A percentile compares a stretch with the other conserved stretches of the same genome.
phyloP scores from a whole-genome alignment of 1,140 invertebrate genomes.

The Parapsyche elsis region DNA sequence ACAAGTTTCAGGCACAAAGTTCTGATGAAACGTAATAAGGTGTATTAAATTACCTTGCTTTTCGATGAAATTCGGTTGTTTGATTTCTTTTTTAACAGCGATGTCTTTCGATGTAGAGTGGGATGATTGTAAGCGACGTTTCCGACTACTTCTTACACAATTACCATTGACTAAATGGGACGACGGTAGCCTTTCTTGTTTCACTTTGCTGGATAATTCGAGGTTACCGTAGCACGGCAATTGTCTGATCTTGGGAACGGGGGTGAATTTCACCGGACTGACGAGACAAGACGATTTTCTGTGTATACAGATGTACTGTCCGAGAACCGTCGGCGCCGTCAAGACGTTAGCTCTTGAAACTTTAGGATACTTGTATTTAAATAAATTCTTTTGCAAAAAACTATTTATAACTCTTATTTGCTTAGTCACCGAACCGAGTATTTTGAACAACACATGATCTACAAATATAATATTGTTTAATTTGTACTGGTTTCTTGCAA shows the following conservation, averaged over 20 bases:
- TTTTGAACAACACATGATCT: conserved; percentile 51
- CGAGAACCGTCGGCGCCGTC: conserved; percentile 58
- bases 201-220: conserved; percentile 63
- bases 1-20: no score
- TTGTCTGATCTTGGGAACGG: conserved; percentile 60
- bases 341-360: conserved; percentile 64
- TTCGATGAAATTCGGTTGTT: neutral
- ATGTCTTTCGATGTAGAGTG: conserved; percentile 15
- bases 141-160: conserved; percentile 35
- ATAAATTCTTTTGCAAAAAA: conserved; percentile 62
- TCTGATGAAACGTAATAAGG: no score
- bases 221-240: conserved; percentile 67
- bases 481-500: conserved; percentile 42
- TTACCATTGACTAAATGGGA: conserved; percentile 13
- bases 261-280: conserved; percentile 63
- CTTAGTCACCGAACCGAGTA: conserved; percentile 64
- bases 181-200: conserved; percentile 59
- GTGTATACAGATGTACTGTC: conserved; percentile 59
- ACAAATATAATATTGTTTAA: conserved; percentile 47
- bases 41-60: neutral
- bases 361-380: conserved; percentile 64
- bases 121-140: conserved; percentile 32
- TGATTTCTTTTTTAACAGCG: conserved; percentile 1
- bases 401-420: conserved; percentile 64
- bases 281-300: conserved; percentile 58